Conservation (phyloP, 1,140 invertebrate genomes). For the Sipha flava region DNA sequence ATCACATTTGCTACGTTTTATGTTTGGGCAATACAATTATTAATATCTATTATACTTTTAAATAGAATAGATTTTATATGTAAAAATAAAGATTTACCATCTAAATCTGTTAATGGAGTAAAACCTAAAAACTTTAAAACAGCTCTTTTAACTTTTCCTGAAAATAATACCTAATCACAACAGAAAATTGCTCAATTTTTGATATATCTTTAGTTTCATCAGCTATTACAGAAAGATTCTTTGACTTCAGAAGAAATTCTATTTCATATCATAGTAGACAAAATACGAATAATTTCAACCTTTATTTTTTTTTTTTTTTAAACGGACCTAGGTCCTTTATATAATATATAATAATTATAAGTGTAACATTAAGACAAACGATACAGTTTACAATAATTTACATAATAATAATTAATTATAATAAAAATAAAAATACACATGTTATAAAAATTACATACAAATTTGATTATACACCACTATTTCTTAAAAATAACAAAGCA, state of each 20-base stretch:
- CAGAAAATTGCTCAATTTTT: neutral
- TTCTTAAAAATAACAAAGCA: too few relatives aligned
- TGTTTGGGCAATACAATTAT: neutral
- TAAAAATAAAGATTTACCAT: neutral
- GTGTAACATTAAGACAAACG: too few relatives aligned
- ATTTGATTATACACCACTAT: too few relatives aligned
- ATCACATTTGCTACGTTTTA: neutral
- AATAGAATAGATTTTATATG: neutral
- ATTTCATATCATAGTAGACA: neutral
- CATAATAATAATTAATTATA: too few relatives aligned
- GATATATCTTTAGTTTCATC: too few relatives aligned
- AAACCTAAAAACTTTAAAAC: neutral
- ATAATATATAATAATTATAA: too few relatives aligned
- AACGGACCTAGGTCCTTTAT: too few relatives aligned
- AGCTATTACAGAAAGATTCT: neutral
- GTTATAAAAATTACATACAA: too few relatives aligned
- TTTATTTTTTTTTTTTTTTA: too few relatives aligned
- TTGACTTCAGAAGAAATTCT: neutral
- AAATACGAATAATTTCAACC: neutral
- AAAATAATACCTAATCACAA: neutral
- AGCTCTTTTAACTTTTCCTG: neutral
- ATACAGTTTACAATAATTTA: too few relatives aligned
- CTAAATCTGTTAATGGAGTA: neutral
- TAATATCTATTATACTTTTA: neutral
- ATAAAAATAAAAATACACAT: too few relatives aligned